Percentiles rank a stretch among this genome's conserved stretches.
Evolutionary conservation across 2,797 vertebrate genomes (phyloP).

Genomic region (Sebastes baramenuke): DNA sequence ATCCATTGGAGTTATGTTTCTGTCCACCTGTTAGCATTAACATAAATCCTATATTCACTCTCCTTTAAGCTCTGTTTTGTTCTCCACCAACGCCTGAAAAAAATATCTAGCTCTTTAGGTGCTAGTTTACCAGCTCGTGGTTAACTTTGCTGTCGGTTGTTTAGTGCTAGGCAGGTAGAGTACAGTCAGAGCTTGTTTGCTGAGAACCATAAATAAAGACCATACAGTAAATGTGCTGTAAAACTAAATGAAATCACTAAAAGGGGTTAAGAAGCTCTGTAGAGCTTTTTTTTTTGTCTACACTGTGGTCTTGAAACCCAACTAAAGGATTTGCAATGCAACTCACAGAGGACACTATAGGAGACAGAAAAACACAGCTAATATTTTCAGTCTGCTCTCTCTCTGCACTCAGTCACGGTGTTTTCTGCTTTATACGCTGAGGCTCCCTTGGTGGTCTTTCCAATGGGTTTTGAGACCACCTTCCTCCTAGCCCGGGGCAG

Average conservation of each 20-base stretch:
- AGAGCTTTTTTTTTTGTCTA: not conserved
- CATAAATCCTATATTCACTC: no score
- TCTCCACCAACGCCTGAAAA: no score
- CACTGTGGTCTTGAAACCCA: not conserved
- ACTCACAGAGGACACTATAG: not conserved
- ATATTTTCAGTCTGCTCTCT: not conserved
- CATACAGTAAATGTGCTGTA: not conserved
- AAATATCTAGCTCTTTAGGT: not conserved
- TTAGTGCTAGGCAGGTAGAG: no score
- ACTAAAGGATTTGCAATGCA: not conserved
- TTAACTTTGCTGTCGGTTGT: not conserved
- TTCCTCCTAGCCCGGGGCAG: not conserved
- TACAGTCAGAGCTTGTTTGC: not conserved
- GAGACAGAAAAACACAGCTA: not conserved
- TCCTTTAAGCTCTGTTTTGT: no score
- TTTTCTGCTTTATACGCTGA: not conserved
- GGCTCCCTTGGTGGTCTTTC: not conserved
- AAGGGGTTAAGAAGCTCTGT: no score
- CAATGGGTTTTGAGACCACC: slow-evolving; percentile 6
- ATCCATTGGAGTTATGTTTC: not conserved
- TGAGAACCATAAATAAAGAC: not conserved
- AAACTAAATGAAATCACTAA: not conserved
- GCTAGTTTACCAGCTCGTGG: not conserved
- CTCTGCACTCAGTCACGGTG: not conserved
- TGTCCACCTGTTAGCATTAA: not conserved